A percentile compares a stretch with the other conserved stretches of the same genome.
Conservation (phyloP, 2,797 vertebrate species). For the Limnodromus scolopaceus region DNA sequence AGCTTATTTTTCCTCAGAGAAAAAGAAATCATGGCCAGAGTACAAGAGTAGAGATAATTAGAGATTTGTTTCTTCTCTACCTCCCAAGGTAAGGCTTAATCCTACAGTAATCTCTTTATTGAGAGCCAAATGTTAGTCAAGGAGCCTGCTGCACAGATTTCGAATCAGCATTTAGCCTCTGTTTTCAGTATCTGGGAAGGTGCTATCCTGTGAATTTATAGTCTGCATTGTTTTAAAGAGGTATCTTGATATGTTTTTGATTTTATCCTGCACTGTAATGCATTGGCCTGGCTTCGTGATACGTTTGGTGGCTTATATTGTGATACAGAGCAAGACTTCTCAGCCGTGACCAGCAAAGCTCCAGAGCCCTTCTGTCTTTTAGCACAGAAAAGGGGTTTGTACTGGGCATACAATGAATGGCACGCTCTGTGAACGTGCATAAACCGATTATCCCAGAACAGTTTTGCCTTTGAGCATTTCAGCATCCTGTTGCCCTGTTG, state of each 20-base stretch:
- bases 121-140: conserved; percentile 30
- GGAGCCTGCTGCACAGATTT: conserved; percentile 5
- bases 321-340: neutral
- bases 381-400: neutral
- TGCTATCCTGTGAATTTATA: neutral
- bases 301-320: neutral
- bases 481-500: neutral
- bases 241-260: neutral
- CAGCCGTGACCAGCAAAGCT: neutral
- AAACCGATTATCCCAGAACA: neutral
- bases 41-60: conserved; percentile 48
- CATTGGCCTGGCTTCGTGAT: neutral
- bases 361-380: neutral
- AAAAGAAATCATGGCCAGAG: conserved; percentile 41
- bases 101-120: conserved; percentile 51
- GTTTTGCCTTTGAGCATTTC: conserved; percentile 23
- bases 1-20: conserved; percentile 48
- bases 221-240: neutral
- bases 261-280: neutral
- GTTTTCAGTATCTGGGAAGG: neutral
- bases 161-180: neutral
- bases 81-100: conserved; percentile 57
- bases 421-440: neutral
- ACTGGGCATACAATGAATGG: neutral
- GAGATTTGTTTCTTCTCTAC: conserved; percentile 49